A percentile compares a stretch with the other conserved stretches of the same genome.
These are phyloP conservation scores for Peromyscus aztecus DNA, from an alignment of 2,797 vertebrate species.

Conservation along the genomic window DNA sequence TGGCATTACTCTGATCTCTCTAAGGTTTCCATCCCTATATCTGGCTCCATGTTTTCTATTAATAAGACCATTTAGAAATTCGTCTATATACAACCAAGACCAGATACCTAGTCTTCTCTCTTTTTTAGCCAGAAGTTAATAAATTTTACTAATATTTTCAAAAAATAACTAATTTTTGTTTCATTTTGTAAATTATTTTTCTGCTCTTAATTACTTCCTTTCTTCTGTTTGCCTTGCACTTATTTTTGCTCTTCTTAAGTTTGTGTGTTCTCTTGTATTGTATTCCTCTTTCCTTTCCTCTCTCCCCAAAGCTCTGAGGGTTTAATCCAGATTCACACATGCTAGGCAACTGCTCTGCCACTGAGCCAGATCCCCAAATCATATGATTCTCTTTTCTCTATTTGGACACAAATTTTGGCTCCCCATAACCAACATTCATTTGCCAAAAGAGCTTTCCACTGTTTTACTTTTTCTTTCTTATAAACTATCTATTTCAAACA, in stretches of 20 bases:
- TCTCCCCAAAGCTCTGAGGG: background rate
- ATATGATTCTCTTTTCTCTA: background rate
- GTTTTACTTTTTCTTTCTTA: background rate
- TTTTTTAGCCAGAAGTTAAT: background rate
- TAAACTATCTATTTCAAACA: background rate
- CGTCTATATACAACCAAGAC: constrained; percentile 13
- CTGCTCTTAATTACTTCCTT: background rate
- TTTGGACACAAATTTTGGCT: background rate
- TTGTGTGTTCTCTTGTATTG: constrained; percentile 24
- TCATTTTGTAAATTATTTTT: background rate
- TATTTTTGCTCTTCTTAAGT: background rate
- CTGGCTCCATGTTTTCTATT: no score
- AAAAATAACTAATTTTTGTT: background rate
- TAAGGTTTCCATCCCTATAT: no score
- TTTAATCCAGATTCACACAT: background rate
- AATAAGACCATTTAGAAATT: no score
- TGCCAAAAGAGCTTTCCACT: background rate
- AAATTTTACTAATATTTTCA: background rate
- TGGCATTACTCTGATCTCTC: no score
- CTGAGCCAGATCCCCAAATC: background rate
- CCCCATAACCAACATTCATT: background rate
- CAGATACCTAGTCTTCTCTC: background rate
- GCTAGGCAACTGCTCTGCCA: background rate
- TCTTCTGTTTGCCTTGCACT: background rate
- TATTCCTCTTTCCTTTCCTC: background rate